Evolutionary conservation across 1,140 invertebrate species (phyloP).

Genomic region (Drosophila novamexicana): DNA sequence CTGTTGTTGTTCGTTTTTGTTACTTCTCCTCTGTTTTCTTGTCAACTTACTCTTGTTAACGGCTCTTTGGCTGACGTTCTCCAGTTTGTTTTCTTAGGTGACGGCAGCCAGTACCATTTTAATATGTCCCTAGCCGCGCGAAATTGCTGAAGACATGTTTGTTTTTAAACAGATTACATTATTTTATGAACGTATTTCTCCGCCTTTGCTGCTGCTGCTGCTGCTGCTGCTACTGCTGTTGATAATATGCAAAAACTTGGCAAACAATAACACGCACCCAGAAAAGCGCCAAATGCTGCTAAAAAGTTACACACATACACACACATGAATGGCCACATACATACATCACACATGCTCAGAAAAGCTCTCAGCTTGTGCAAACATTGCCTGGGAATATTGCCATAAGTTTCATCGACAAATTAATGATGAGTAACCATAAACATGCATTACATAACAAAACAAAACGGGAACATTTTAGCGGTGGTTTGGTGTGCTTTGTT

Average conservation of each 20-base stretch:
- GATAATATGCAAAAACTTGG: slow-evolving; percentile 83
- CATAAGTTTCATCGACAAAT: slow-evolving; percentile 82
- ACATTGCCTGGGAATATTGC: slow-evolving; percentile 77
- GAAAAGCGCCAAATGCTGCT: slow-evolving; percentile 71
- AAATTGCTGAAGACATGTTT: slow-evolving; percentile 81
- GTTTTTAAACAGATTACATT: slow-evolving; percentile 83
- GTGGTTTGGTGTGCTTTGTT: slow-evolving; percentile 28
- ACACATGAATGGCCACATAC: slow-evolving; percentile 10
- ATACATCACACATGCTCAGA: slow-evolving; percentile 12
- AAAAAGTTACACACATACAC: slow-evolving; percentile 59
- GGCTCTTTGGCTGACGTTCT: slow-evolving; percentile 65
- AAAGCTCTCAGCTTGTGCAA: slow-evolving; percentile 63
- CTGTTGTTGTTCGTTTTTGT: slow-evolving; percentile 16
- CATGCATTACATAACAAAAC: slow-evolving; percentile 81
- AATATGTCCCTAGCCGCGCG: slow-evolving; percentile 80
- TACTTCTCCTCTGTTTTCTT: slow-evolving; percentile 48
- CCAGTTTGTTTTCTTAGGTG: slow-evolving; percentile 69
- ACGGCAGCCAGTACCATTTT: slow-evolving; percentile 57
- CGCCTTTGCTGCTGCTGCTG: slow-evolving; percentile 26
- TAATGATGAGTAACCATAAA: slow-evolving; percentile 79
- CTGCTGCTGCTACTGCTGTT: slow-evolving; percentile 44
- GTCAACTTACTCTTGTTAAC: slow-evolving; percentile 73
- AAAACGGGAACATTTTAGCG: slow-evolving; percentile 47
- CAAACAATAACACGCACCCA: slow-evolving; percentile 79
- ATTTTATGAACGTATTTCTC: slow-evolving; percentile 79